A percentile compares a stretch with the other conserved stretches of the same genome.
Evolutionary conservation across 2,888 invertebrate species (phyloP).

Genomic region (Petrophora chlorosata): DNA sequence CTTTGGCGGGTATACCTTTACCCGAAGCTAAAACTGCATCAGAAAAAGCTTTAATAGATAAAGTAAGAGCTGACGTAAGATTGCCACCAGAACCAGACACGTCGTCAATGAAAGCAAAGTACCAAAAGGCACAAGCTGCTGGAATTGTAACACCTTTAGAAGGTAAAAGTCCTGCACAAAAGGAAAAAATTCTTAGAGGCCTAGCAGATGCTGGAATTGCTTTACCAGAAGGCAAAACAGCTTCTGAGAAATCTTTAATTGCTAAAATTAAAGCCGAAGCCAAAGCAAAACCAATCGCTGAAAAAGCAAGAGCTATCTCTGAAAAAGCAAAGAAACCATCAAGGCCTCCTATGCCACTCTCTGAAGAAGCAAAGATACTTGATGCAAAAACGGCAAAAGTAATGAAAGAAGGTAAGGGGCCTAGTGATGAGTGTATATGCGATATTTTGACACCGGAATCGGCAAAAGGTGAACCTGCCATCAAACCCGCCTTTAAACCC

Average conservation of each 20-base stretch:
- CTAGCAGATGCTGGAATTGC: slow-evolving; percentile 35
- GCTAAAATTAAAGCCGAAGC: slow-evolving; percentile 35
- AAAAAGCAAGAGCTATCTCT: too few relatives aligned
- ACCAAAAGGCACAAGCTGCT: slow-evolving; percentile 26
- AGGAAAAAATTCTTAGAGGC: slow-evolving; percentile 35
- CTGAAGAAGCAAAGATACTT: neutral
- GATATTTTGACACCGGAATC: slow-evolving; percentile 22
- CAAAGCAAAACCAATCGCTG: too few relatives aligned
- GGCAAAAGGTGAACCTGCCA: too few relatives aligned
- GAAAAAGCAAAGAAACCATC: neutral
- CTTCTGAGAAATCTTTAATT: slow-evolving; percentile 38
- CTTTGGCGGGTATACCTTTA: slow-evolving; percentile 38
- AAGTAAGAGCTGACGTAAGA: slow-evolving; percentile 42
- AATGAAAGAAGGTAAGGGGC: neutral
- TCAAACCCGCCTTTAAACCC: too few relatives aligned
- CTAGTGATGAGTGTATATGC: neutral
- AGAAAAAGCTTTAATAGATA: slow-evolving; percentile 39
- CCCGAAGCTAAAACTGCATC: slow-evolving; percentile 42
- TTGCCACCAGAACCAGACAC: slow-evolving; percentile 41
- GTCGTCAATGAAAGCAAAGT: slow-evolving; percentile 22
- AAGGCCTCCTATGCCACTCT: neutral
- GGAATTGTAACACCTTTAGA: slow-evolving; percentile 39
- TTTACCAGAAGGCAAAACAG: slow-evolving; percentile 39
- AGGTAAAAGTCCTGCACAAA: slow-evolving; percentile 34
- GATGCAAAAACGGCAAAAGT: neutral